Evolutionary conservation across 2,888 invertebrate species (phyloP), one percentile per base, ranked within the genome.

Genomic region (Noctua janthe): DNA sequence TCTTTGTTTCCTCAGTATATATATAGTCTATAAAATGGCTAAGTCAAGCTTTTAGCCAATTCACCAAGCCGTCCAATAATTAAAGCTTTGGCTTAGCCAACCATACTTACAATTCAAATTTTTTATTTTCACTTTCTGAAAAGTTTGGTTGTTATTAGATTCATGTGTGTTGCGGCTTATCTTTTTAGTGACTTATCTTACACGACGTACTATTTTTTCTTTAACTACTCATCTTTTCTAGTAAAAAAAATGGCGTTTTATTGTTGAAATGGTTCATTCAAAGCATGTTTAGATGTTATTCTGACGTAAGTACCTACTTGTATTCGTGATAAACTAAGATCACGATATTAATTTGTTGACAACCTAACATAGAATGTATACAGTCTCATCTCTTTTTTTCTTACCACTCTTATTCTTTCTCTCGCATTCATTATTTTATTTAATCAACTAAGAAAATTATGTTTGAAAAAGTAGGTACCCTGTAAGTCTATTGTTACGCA

Each of bases 11-110:
- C 15, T 43, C 49, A 56, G 29, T 29, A 29, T 1, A 0, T n/a
- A 43, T 51, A 13, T 76, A 17, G 4, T 66, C 13, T 71, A 15
- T 10, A 49, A 29, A 71, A 79, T 59, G 51, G 23, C 7, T 85
- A 10, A n/a, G 62, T 35, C 39, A 69, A 47, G 54, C 62, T n/a
- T 39, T 39, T 85, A 85, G 69, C 85, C 8, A 81, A 81, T 81
- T n/a, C 20, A 39, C 20, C 20, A 54, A 72, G 67, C 82, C 85
- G 85, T 82, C 82, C 82, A 84, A n/a, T 23, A 81, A 29, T 20
- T 17, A 35, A 51, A 69, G 51, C 72, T n/a, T 69, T 85, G n/a
- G 15, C 8, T 64, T 11, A 29, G 20, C 17, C 43, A 77, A 39
- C 29, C 20, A 62, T 43, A 56, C 51, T 47, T 29, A 47, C 4